Conservation (phyloP, 2,113 vertebrate genomes). For the Scalopus aquaticus region DNA sequence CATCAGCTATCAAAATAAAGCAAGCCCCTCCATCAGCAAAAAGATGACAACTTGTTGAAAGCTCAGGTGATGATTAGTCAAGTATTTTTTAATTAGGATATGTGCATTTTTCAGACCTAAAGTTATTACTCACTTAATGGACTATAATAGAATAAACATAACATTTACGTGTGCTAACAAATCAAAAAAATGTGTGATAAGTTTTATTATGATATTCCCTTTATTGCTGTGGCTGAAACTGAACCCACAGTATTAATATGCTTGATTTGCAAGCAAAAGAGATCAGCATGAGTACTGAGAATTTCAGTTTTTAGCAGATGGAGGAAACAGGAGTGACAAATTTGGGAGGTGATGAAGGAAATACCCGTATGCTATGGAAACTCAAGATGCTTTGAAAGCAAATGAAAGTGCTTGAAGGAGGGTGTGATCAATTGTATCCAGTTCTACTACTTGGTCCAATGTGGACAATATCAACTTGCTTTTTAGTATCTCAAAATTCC, state of each 20-base stretch:
- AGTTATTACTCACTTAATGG: neutral
- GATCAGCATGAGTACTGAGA: neutral
- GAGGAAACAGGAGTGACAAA: neutral
- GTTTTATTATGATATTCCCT: neutral
- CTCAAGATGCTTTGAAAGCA: neutral
- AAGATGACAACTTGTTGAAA: neutral
- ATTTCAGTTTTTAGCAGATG: neutral
- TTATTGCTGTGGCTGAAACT: neutral
- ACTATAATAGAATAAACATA: neutral
- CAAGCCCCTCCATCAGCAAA: neutral
- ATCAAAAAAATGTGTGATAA: neutral
- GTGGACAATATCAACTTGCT: neutral
- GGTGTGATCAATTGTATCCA: neutral
- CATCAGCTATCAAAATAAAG: neutral
- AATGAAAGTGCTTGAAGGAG: neutral
- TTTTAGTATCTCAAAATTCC: neutral
- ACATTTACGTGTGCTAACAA: neutral
- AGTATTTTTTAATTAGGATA: neutral
- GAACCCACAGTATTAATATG: neutral
- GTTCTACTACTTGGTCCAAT: neutral
- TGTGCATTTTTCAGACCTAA: neutral
- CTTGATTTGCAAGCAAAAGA: neutral
- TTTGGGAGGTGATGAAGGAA: neutral
- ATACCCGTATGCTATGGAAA: too few species aligned
- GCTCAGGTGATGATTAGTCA: neutral